Evolutionary conservation across 2,888 invertebrate genomes (phyloP).

Genomic region (Leptopilina drosophilae): DNA sequence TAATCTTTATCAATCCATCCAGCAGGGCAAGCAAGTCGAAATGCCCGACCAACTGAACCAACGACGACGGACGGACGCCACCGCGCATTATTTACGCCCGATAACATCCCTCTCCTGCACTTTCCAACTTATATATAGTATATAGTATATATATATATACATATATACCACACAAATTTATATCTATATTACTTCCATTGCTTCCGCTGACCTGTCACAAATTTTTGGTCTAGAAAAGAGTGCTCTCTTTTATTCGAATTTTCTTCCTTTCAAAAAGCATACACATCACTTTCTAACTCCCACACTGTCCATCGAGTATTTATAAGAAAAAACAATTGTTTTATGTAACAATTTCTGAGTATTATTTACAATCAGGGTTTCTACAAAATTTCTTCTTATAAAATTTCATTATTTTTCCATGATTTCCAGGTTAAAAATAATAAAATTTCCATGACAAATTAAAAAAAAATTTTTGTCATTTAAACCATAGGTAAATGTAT

Average conservation of each 20-base stretch:
- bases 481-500: no score
- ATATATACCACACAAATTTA: neutral
- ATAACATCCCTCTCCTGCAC: slow-evolving; percentile 63
- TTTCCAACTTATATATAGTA: neutral
- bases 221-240: slow-evolving; percentile 5
- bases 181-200: slow-evolving; percentile 29
- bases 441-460: no score
- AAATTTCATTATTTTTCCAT: no score
- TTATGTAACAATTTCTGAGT: no score
- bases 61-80: slow-evolving; percentile 67
- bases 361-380: no score
- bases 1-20: slow-evolving; percentile 76
- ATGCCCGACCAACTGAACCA: slow-evolving; percentile 58
- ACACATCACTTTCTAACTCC: no score
- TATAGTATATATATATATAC: neutral
- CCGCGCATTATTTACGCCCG: slow-evolving; percentile 74
- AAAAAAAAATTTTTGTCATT: no score
- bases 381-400: no score
- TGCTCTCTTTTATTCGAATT: neutral
- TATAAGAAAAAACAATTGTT: no score
- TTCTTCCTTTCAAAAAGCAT: no score
- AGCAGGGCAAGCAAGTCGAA: slow-evolving; percentile 63
- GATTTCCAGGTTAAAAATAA: no score
- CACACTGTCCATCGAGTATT: no score
- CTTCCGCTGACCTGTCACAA: slow-evolving; percentile 25